Base-by-base conservation (phyloP, 2,113 vertebrate genomes). In the Danionella cerebrum region DNA sequence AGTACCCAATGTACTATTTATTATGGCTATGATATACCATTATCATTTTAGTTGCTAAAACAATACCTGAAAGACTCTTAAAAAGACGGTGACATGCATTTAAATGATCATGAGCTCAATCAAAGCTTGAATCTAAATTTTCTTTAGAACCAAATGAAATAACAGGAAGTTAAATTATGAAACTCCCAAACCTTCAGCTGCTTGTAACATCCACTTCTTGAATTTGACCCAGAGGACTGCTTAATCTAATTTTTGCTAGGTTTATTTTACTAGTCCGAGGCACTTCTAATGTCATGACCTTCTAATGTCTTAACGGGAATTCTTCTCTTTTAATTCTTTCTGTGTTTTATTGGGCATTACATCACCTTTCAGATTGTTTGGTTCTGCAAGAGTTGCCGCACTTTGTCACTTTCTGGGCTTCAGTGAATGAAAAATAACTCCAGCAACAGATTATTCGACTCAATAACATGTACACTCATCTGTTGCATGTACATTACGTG, bases 401-500 rank as follows among this genome's bases (percentile, higher is more conserved):
- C 21, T 36, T 47, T 16, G 6, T 24, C 39, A 62, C 19, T 14
- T 11, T 19, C 48, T 45, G 38, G 44, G 19, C 50, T 21, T 53
- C 36, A 50, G 39, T 41, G 39, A 54, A 54, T 63, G 39, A 55
- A 31, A 73, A 67, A 54, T 73, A 68, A 51, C 42, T 47, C 47
- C 13, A 42, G 53, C 13, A 66, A 29, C 36, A 44, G 39, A 62
- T 22, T 31, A n/a, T 10, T 39, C 24, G 42, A 66, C 21, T 6
- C 16, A 3, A 18, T 29, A 22, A 47, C 39, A 22, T 36, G 4
- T 22, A 51, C 55, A 60, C 25, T 8, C 14, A 12, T 5, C 25
- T 19, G 38, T 33, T 12, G 5, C n/a, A n/a, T n/a, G n/a, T n/a
- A n/a, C n/a, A n/a, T n/a, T n/a, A n/a, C n/a, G n/a, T n/a, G n/a